phyloP scores from a whole-genome alignment of 2,113 vertebrate genomes.

The Thryonomys swinderianus region DNA sequence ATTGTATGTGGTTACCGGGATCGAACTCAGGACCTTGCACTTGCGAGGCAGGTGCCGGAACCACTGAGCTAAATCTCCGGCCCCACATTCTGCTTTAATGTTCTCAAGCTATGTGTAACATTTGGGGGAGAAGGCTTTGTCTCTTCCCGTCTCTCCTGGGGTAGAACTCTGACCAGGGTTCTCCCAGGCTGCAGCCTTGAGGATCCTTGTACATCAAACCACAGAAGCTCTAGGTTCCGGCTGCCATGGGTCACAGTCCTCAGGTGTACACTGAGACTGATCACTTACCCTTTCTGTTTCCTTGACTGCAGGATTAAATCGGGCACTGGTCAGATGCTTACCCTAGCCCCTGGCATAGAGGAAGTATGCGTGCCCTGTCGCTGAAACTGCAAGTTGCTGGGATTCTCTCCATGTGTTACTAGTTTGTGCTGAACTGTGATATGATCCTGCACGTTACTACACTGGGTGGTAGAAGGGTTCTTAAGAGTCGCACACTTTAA shows the following conservation, averaged over 20 bases:
- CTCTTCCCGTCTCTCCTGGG: not conserved
- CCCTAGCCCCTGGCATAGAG: too few species aligned
- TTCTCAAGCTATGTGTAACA: not conserved
- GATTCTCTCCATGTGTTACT: rapidly evolving
- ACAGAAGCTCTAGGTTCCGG: not conserved
- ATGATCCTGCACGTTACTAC: not conserved
- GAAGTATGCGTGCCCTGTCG: rapidly evolving
- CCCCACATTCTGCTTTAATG: rapidly evolving
- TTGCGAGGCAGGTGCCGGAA: too few species aligned
- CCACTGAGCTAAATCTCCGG: too few species aligned
- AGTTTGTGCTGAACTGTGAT: not conserved
- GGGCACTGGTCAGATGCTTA: rapidly evolving
- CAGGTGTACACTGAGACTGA: not conserved
- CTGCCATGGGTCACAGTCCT: rapidly evolving
- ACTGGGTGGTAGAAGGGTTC: not conserved
- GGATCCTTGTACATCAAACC: not conserved
- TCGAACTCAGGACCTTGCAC: too few species aligned
- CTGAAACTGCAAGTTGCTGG: too few species aligned
- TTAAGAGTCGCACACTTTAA: not conserved
- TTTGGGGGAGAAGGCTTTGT: not conserved
- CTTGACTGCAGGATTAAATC: not conserved
- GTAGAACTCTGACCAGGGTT: not conserved
- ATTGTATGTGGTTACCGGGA: too few species aligned
- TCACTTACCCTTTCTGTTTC: not conserved
- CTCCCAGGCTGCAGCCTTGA: not conserved